Base-by-base conservation (phyloP, 2,113 vertebrate genomes). In the Serinus canaria region DNA sequence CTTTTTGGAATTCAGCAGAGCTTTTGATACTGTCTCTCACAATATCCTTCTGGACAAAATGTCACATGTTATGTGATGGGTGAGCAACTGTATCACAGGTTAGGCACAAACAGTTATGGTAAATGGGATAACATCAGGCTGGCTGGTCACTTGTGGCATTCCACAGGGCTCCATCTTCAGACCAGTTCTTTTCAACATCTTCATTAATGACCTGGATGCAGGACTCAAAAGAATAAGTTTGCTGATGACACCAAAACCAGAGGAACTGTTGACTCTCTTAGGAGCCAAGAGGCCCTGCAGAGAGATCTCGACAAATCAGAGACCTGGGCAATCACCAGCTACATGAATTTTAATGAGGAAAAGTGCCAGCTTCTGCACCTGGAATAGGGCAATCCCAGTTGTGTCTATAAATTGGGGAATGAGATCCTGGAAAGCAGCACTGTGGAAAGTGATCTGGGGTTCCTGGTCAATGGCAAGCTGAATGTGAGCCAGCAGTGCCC, bases 221-320 rank as follows among this genome's bases (percentile, higher is more conserved):
- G 23, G 9, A 28, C n/a, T 74, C 4, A 2, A 56, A 56, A 64
- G n/a, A 47, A 8, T 20, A 28, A 55, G 7, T 66, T 66, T 24
- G 6, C 20, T 66, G 35, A 56, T 39, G 11, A 41, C 30, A 75
- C 10, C 31, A 46, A 49, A 47, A 16, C 3, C 12, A 27, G 41
- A 49, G 15, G 8, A 49, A 10, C 43, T 66, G 12, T 56, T 47
- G 50, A 41, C 6, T 85, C 8, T 8, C 24, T n/a, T 46, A n/a
- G 47, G 23, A 15, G 12, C 6, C 3, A 1, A 47, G 11, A 39
- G 19, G 19, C 10, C 23, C 15, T 84, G 22, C 41, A 55, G 8
- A 39, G 17, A 55, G 9, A 55, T 2, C 18, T 74, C 0, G 0
- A n/a, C 13, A 41, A 39, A 47, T 20, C 4, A 11, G 19, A 12